Base-by-base conservation (phyloP, 2,797 vertebrate genomes). In the Gallinago nigripennis region DNA sequence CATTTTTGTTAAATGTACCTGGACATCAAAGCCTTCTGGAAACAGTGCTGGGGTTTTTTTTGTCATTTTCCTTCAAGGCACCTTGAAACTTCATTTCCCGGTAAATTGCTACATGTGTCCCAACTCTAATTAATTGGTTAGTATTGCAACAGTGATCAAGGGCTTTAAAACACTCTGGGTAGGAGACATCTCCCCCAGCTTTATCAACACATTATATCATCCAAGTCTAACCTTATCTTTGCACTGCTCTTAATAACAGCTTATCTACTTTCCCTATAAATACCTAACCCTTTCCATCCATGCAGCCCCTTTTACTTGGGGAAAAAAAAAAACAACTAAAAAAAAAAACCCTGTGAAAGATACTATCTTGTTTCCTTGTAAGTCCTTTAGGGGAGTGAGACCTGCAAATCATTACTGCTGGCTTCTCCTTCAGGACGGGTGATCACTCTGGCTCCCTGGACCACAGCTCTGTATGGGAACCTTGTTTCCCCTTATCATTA, bases 141-240 rank as follows among this genome's bases (percentile, higher is more conserved):
- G 60, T 77, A 33, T 57, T 94, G 77, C 75, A 88, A 43, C 80
- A 84, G 66, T 84, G 91, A 87, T 94, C 70, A 75, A 92, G 94
- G 82, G 33, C 77, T 94, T 94, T 88, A 63, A 86, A 92, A 90
- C 35, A 68, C 70, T 63, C 48, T 17, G 16, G 15, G 16, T 79
- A 77, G 48, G 68, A 82, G 85, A 92, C 11, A 53, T 68, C 78
- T 86, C 60, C 89, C 33, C 27, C 45, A 85, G 75, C 60, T 92
- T 94, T 88, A 94, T 94, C 85, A 77, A 48, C 31, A 57, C 37
- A 68, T 64, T 82, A 3, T 35, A 82, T 88, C 64, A 90, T 87
- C 63, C 56, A 64, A 35, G 30, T 84, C 68, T 80, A 88, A 80
- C 33, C 50, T 95, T 92, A 77, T 85, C 56, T 91, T 78, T 78